Base-by-base conservation (phyloP, 2,888 invertebrate genomes). In the Euclidia mi region DNA sequence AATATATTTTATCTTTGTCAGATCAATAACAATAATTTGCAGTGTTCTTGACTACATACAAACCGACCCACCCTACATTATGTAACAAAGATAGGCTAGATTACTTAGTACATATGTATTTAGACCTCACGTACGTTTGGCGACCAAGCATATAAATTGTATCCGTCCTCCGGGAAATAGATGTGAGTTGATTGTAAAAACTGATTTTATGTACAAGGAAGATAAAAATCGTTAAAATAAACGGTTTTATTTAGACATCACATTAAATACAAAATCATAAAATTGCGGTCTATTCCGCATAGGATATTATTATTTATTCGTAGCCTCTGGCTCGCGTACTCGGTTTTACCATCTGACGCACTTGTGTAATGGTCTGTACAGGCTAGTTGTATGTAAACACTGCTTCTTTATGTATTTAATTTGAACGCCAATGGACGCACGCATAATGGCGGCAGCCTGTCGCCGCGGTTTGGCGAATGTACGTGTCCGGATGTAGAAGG, bases 391-490 rank as follows among this genome's bases (percentile, higher is more conserved):
- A 76, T 84, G 87, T 88, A 84, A 82, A 88, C 85, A 86, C 80
- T 80, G 85, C 84, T 88, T 91, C 91, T 91, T 91, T 91, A 91
- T 90, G 90, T 88, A 88, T 93, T 92, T 93, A 91, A 92, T 92
- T 92, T 91, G 87, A 90, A 85, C 90, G 77, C 81, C 89, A 82
- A 90, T 86, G 88, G 87, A 84, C 87, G 87, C 81, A 86, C 86
- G 86, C 85, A 79, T 85, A 88, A 91, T 88, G 87, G 88, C 85
- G 84, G 82, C 92, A 87, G 81, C 87, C 84, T 93, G 93, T 89
- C 88, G 90, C 91, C 84, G 92, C 83, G 92, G 92, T 94, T 91
- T 91, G 89, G 92, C 89, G 85, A 85, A 86, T 84, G 80, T 82
- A 81, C 84, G 83, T 80, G 75, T 69, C 69, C 79, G 71, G 79